phyloP scores from a whole-genome alignment of 2,113 vertebrate species.

The Nicator chloris region DNA sequence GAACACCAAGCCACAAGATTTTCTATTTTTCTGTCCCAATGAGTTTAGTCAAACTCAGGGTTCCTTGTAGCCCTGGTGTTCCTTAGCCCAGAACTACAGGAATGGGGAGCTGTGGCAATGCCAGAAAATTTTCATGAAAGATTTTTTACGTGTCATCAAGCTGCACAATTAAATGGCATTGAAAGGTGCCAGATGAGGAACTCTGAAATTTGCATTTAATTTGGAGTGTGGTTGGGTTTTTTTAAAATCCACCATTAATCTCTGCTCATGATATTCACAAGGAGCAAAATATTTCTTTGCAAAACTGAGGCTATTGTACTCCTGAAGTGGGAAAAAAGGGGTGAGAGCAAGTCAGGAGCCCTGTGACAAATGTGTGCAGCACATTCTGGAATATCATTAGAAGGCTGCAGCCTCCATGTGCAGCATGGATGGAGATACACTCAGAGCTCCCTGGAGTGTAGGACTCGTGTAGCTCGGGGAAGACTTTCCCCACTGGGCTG shows the following conservation, averaged over 20 bases:
- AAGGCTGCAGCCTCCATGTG: not conserved
- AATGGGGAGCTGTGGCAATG: not conserved
- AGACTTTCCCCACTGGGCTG: rapidly evolving
- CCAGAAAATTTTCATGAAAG: not conserved
- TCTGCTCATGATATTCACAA: not conserved
- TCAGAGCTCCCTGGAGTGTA: rapidly evolving
- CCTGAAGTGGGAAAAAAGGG: not conserved
- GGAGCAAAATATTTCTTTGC: not conserved
- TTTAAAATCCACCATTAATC: not conserved
- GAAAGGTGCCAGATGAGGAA: not conserved
- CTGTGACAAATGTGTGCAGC: not conserved
- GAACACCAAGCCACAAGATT: not conserved
- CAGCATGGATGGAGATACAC: not conserved
- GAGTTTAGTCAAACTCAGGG: not conserved
- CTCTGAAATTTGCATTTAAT: not conserved
- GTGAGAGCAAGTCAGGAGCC: not conserved
- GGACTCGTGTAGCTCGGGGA: rapidly evolving
- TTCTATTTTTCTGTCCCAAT: not conserved
- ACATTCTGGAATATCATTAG: not conserved
- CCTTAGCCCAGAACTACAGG: not conserved
- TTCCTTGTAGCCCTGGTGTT: not conserved
- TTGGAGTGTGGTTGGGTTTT: not conserved
- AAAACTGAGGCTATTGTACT: not conserved
- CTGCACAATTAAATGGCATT: not conserved
- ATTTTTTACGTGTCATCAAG: not conserved